A percentile compares a stretch with the other conserved stretches of the same genome.
phyloP scores from a whole-genome alignment of 2,888 invertebrate species.

The Polyommatus icarus region DNA sequence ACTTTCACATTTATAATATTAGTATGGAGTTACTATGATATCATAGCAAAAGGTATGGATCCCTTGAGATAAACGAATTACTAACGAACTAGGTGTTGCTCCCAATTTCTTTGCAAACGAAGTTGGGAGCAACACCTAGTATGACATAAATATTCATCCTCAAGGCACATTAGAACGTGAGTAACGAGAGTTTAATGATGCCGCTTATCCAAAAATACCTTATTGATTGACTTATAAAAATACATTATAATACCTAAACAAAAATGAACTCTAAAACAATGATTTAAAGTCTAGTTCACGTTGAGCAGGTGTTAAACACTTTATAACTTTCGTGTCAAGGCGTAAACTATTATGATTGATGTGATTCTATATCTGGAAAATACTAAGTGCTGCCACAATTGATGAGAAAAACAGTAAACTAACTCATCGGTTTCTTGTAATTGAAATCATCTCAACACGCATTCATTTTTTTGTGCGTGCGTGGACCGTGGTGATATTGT shows the following conservation, averaged over 20 bases:
- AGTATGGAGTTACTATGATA: no score
- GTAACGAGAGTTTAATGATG: background rate
- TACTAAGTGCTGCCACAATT: background rate
- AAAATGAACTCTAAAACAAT: background rate
- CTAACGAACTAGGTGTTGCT: no score
- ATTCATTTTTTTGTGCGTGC: no score
- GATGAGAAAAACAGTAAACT: background rate
- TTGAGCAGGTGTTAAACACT: background rate
- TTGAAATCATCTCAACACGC: no score
- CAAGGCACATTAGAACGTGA: background rate
- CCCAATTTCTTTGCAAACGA: no score
- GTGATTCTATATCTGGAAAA: background rate
- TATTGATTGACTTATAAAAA: slow-evolving; percentile 30
- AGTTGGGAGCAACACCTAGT: no score
- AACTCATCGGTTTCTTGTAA: no score
- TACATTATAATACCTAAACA: slow-evolving; percentile 6
- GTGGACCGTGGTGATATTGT: no score
- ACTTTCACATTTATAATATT: no score
- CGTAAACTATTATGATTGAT: slow-evolving; percentile 6
- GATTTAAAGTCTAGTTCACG: background rate
- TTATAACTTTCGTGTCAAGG: slow-evolving; percentile 15
- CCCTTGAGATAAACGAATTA: no score
- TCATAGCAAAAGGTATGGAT: no score
- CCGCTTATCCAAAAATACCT: background rate
- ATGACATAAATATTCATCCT: no score